Evolutionary conservation across 1,140 invertebrate genomes (phyloP), one percentile per base, ranked within the genome.

Genomic region (Zaprionus davidi): DNA sequence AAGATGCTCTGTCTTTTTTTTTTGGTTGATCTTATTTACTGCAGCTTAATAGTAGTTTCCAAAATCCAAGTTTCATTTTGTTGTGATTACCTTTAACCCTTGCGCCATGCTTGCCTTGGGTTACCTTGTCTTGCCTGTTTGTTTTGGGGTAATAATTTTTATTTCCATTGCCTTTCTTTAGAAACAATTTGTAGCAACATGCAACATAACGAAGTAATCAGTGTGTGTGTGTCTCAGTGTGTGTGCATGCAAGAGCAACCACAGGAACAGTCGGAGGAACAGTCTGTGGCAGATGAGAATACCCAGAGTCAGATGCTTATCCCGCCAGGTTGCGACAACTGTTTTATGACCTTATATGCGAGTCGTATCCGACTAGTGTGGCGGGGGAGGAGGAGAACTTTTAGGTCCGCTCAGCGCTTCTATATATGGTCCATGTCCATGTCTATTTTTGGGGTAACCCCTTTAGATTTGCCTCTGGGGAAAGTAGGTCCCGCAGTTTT

Each of bases 181-280:
- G 85, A 85, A 88, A 90, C 85, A 88, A 88, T 88, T 88, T 88
- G 85, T 90, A 90, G 59, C 81, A 84, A 90, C 85, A 85, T 85
- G 81, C 73, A 85, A 74, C 85, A 85, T 90, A 90, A 88, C 85
- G 76, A 88, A 88, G 81, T 88, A 82, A 88, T 88, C 85, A 88
- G 49, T 63, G 58, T 51, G 28, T 57, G 31, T 66, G 28, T 51
- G 60, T 31, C 9, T 17, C 22, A 20, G 7, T 65, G 38, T 5
- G 20, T 11, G 3, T 26, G 24, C 65, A 56, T 28, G 36, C 34
- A 65, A 56, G 59, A 46, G 59, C 28, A 44, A 55, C 51, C 46
- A 34, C 15, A 72, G 57, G 36, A 49, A 71, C 17, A 67, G 60
- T 65, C 53, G 31, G 34, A 28, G 57, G 36, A 49, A 71, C 17